A percentile compares a stretch with the other conserved stretches of the same genome.
These are phyloP conservation scores for Halcyon senegalensis DNA, from an alignment of 2,113 vertebrate species.

Conservation along the genomic window DNA sequence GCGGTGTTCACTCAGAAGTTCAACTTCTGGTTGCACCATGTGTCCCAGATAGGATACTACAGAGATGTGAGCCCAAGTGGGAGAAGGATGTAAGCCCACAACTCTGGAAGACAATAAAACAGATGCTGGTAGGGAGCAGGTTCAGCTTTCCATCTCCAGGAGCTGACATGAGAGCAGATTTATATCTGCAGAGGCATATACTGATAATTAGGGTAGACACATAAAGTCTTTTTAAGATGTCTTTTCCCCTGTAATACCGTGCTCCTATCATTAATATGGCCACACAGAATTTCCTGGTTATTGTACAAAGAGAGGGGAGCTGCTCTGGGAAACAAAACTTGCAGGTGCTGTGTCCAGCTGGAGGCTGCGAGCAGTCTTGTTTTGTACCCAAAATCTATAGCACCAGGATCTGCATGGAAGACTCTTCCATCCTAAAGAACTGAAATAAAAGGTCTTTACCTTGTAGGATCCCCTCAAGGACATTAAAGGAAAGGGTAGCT, in stretches of 20 bases:
- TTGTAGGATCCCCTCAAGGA: not conserved
- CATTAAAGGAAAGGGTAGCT: not conserved
- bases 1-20: not conserved
- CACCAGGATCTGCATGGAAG: not conserved
- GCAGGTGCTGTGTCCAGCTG: not conserved
- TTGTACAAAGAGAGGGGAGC: not conserved
- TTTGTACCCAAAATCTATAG: not conserved
- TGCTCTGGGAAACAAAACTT: not conserved
- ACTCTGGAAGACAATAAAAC: not conserved
- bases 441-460: not conserved
- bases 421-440: not conserved
- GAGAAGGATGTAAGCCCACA: not conserved
- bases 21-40: not conserved
- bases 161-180: not conserved
- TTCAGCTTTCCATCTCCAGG: not conserved
- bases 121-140: not conserved
- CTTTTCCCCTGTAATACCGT: not conserved
- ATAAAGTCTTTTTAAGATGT: not conserved
- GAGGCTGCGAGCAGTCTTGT: not conserved
- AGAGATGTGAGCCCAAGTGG: not conserved
- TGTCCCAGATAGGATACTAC: not conserved
- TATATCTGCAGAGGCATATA: not conserved
- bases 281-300: not conserved
- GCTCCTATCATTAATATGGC: not conserved
- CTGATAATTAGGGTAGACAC: not conserved